Base-by-base conservation (phyloP, 1,140 invertebrate species). In the Nautilus pompilius region DNA sequence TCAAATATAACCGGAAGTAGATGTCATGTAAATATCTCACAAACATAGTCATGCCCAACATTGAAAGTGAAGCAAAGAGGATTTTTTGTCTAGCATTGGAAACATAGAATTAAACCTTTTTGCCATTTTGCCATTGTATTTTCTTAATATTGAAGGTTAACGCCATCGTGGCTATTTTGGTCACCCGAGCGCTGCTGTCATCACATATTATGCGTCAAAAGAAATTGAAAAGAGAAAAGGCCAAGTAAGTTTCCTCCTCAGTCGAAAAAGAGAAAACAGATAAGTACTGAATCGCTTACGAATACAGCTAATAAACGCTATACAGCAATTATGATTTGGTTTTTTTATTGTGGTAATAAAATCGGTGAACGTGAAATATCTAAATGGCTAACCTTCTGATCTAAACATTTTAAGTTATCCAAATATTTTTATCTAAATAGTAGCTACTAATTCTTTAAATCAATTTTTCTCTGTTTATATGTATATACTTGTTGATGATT, bases 141-240 rank as follows among this genome's bases (percentile, higher is more conserved):
- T 56, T 22, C 24, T 49, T 45, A 8, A 15, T 33, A 17, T 20
- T 15, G n/a, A 41, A 70, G 69, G 46, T 61, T n/a, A 70, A 70
- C 46, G 36, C 58, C 4, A 53, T 66, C 6, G 60, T 70, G 8
- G 61, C 63, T 15, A 53, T 62, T n/a, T 13, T 65, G 8, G 53
- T 67, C 8, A 57, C 66, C 17, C 36, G 54, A 13, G 58, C 34
- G 8, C 45, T 70, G 33, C 60, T 62, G 20, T 58, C 62, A 22
- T 56, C 60, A 8, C 24, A 41, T 22, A 53, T 48, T 41, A 63
- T 67, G 51, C 60, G 58, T n/a, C n/a, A n/a, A 32, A 65, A 51
- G 20, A 70, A 70, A 48, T 24, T 36, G 17, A 57, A 49, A 15
- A 67, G 64, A 36, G 58, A 67, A 17, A 64, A 65, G 33, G 33